phyloP scores from a whole-genome alignment of 1,140 invertebrate species.

The Eumaeus atala region DNA sequence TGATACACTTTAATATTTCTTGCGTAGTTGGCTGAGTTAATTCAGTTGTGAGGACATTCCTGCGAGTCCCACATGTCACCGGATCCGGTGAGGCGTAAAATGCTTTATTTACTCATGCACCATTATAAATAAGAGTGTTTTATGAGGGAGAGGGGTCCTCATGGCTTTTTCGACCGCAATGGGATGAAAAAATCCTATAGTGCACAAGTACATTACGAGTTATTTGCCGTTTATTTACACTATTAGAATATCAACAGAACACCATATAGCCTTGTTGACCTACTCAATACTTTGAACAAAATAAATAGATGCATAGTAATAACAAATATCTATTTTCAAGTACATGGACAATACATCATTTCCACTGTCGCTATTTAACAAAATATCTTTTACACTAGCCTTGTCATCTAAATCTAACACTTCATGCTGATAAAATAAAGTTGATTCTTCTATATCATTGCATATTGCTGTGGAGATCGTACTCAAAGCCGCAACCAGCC shows the following conservation, averaged over 20 bases:
- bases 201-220: background rate
- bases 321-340: constrained; percentile 7
- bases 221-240: background rate
- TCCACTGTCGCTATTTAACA: constrained; percentile 3
- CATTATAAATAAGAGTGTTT: too few relatives aligned
- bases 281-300: background rate
- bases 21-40: too few relatives aligned
- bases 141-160: too few relatives aligned
- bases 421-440: background rate
- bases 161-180: background rate
- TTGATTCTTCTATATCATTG: background rate
- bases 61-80: too few relatives aligned
- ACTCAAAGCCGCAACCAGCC: constrained; percentile 16
- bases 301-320: background rate
- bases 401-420: background rate
- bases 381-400: background rate
- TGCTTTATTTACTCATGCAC: too few relatives aligned
- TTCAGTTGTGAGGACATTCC: too few relatives aligned
- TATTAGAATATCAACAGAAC: background rate
- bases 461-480: background rate
- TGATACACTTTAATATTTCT: too few relatives aligned
- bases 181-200: background rate
- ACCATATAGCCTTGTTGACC: background rate
- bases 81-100: too few relatives aligned
- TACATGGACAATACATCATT: constrained; percentile 5